These are phyloP conservation scores for Saccopteryx bilineata DNA, from an alignment of 2,113 vertebrate species.

Conservation along the genomic window DNA sequence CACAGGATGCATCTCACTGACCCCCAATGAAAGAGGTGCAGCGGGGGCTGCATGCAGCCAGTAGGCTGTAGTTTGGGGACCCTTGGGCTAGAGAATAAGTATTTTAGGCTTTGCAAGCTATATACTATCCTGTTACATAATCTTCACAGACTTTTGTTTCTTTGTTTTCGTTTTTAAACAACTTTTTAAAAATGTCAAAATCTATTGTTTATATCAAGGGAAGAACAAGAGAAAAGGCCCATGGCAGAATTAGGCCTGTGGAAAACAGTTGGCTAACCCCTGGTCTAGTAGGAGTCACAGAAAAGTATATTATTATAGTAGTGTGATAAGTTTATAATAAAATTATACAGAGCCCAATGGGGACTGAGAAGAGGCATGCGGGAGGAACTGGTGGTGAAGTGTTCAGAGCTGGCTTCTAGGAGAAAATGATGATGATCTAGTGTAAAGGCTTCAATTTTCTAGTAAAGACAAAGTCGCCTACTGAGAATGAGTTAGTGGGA, in stretches of 20 bases:
- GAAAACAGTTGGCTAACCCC: not conserved
- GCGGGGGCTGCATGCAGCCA: too few species aligned
- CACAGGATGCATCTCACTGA: too few species aligned
- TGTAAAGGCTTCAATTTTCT: not conserved
- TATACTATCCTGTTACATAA: not conserved
- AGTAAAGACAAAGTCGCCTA: not conserved
- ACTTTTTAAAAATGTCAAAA: conserved; percentile 31
- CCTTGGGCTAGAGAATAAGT: not conserved
- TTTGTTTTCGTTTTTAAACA: not conserved
- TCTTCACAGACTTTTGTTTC: not conserved
- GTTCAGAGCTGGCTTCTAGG: not conserved
- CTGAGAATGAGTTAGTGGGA: not conserved
- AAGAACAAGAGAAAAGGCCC: conserved; percentile 11
- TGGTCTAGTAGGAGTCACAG: not conserved
- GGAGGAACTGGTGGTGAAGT: not conserved
- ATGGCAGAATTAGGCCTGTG: not conserved
- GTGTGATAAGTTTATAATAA: not conserved
- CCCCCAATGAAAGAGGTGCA: too few species aligned
- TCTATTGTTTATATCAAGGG: not conserved
- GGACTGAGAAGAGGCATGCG: not conserved
- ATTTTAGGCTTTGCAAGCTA: not conserved
- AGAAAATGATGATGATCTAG: not conserved
- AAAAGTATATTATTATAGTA: not conserved
- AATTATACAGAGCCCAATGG: not conserved
- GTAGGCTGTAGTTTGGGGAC: too few species aligned